Evolutionary conservation across 2,888 invertebrate species (phyloP), one percentile per base, ranked within the genome.

Genomic region (Polyploca ridens): DNA sequence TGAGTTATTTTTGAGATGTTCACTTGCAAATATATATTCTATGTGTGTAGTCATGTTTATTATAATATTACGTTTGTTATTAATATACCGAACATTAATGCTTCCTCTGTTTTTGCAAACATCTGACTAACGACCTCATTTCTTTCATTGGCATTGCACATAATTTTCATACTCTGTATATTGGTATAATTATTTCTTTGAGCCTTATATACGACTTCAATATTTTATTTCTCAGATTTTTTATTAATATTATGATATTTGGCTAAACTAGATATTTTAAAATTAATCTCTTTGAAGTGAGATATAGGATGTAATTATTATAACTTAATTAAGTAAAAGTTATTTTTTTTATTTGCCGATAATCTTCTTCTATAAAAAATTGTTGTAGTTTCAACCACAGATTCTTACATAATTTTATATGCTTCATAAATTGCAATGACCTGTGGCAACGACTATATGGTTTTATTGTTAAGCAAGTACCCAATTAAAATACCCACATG

Each of bases 111-210:
- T 16, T 16, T n/a, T n/a, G 7, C 7, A 16, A 54, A n/a, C 10
- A 19, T 19, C 54, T 19, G 19, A 19, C 54, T 54, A 54, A 54
- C 19, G 54, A 54, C 6, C 54, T 54, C 19, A 67, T 71, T 74
- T 70, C 66, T 74, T 75, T 73, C 63, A 70, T 66, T 68, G 68
- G 68, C 62, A 49, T 49, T 16, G 49, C 49, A 49, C 49, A 49
- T 49, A n/a, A 49, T 16, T 16, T 49, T 16, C 49, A 14, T 16
- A 49, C 49, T 49, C 38, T 59, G 38, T 38, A 33, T 38, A 58
- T 58, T 46, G 58, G 6, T 49, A 49, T 49, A 49, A 49, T 49
- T 49, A 49, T 49, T 49, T 16, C 49, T 49, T 49, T 49, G 16
- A 6, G 5, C 2, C 7, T 6, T 38, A 13, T 41, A 19, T 54